Conservation (phyloP, 2,797 vertebrate species). For the Alfaro cultratus region DNA sequence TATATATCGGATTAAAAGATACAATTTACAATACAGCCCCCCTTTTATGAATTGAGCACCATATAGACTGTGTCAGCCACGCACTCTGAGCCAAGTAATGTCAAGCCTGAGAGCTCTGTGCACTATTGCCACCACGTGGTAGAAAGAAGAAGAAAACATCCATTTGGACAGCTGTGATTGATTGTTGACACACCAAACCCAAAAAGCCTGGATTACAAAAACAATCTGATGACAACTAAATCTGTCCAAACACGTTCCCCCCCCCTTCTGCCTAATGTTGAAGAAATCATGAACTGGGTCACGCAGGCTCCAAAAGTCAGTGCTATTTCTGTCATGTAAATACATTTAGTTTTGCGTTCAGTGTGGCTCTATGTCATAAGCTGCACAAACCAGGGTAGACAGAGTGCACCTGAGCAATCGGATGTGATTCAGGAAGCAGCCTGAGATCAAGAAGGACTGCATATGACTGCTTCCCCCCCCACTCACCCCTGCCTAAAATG, state of each 20-base stretch:
- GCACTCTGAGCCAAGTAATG: constrained; percentile 29
- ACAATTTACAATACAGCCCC: constrained; percentile 8
- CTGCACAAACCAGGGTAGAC: constrained; percentile 2
- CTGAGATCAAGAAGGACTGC: constrained; percentile 23
- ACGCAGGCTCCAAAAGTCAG: constrained; percentile 18
- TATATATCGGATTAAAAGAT: neutral
- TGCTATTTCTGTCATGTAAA: constrained; percentile 14
- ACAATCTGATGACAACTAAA: constrained; percentile 44
- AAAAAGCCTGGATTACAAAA: constrained; percentile 35
- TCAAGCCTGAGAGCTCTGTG: constrained; percentile 60
- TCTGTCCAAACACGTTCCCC: constrained; percentile 25
- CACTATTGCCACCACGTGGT: constrained; percentile 78
- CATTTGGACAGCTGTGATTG: constrained; percentile 56
- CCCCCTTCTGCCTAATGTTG: constrained; percentile 3
- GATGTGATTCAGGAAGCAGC: constrained; percentile 22
- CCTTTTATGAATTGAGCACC: constrained; percentile 30
- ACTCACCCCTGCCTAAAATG: neutral
- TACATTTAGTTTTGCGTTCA: constrained; percentile 33
- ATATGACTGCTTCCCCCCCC: constrained; percentile 4
- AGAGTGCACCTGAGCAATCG: constrained; percentile 19
- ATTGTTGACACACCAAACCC: constrained; percentile 58
- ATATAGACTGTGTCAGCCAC: constrained; percentile 31
- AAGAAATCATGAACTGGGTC: constrained; percentile 42
- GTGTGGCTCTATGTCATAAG: constrained; percentile 11
- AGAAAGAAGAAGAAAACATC: constrained; percentile 26